These are phyloP conservation scores for Zygothrica quintamaculata DNA, from an alignment of 2,888 invertebrate genomes.

Conservation along the genomic window DNA sequence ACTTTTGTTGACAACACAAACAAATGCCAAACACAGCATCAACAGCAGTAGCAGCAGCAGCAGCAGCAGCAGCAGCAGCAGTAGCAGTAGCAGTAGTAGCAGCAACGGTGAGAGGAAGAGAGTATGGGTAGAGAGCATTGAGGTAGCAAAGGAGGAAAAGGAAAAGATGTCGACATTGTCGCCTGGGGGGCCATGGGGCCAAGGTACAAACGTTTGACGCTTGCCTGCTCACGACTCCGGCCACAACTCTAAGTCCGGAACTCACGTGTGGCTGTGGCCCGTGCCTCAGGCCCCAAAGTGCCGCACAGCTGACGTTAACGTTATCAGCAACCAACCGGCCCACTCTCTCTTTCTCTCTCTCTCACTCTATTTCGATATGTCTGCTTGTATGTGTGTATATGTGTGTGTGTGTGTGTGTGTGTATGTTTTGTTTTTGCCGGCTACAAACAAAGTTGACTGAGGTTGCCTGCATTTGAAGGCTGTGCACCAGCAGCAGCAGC, in stretches of 20 bases:
- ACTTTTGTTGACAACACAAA: slow-evolving; percentile 82
- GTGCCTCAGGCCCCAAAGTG: slow-evolving; percentile 45
- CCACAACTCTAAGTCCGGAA: slow-evolving; percentile 48
- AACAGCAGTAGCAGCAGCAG: neutral
- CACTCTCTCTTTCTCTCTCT: slow-evolving; percentile 10
- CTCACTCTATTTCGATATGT: neutral
- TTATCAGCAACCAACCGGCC: slow-evolving; percentile 67
- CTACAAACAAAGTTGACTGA: slow-evolving; percentile 79
- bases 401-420: slow-evolving; percentile 48
- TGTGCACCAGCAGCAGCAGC: slow-evolving; percentile 64
- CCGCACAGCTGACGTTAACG: slow-evolving; percentile 77
- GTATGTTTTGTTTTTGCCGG: slow-evolving; percentile 75
- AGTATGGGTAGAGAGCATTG: slow-evolving; percentile 6
- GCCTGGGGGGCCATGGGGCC: slow-evolving; percentile 53
- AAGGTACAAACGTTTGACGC: slow-evolving; percentile 77
- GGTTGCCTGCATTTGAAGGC: slow-evolving; percentile 80
- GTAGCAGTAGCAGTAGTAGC: neutral
- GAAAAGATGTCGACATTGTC: slow-evolving; percentile 37
- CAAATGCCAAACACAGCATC: slow-evolving; percentile 72
- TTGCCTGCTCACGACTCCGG: slow-evolving; percentile 69
- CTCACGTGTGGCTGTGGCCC: slow-evolving; percentile 67
- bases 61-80: neutral
- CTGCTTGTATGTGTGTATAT: slow-evolving; percentile 51
- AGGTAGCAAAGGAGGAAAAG: slow-evolving; percentile 11
- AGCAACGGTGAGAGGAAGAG: neutral